Evolutionary conservation across 2,888 invertebrate genomes (phyloP).

Genomic region (Drosophila koepferae): DNA sequence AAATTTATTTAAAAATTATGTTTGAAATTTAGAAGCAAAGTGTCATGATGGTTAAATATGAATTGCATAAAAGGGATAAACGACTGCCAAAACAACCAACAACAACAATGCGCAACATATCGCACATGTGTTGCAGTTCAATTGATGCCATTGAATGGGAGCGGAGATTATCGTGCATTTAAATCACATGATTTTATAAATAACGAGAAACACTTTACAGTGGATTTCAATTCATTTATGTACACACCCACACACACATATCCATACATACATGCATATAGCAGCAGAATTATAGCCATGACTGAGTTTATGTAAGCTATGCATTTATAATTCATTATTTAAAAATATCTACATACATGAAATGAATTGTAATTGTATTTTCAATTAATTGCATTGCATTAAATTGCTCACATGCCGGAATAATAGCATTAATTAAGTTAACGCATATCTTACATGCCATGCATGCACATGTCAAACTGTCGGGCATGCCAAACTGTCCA

Average conservation of each 20-base stretch:
- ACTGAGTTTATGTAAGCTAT: conserved; percentile 23
- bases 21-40: conserved; percentile 48
- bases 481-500: conserved; percentile 21
- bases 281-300: conserved; percentile 18
- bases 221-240: conserved; percentile 38
- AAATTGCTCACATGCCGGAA: conserved; percentile 24
- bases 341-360: not conserved
- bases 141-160: conserved; percentile 44
- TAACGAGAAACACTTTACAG: conserved; percentile 24
- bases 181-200: conserved; percentile 43
- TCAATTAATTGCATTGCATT: conserved; percentile 40
- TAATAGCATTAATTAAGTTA: conserved; percentile 32
- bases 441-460: not conserved
- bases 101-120: conserved; percentile 15
- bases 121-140: conserved; percentile 53
- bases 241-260: not conserved
- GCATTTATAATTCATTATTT: conserved; percentile 17
- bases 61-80: conserved; percentile 30
- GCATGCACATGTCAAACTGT: conserved; percentile 24
- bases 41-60: conserved; percentile 39
- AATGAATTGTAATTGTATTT: conserved; percentile 42
- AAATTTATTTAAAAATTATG: conserved; percentile 38
- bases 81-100: conserved; percentile 6
- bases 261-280: not conserved
- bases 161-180: conserved; percentile 39